Evolutionary conservation across 2,797 vertebrate genomes (phyloP).

Genomic region (Percopsis omiscomaycus): DNA sequence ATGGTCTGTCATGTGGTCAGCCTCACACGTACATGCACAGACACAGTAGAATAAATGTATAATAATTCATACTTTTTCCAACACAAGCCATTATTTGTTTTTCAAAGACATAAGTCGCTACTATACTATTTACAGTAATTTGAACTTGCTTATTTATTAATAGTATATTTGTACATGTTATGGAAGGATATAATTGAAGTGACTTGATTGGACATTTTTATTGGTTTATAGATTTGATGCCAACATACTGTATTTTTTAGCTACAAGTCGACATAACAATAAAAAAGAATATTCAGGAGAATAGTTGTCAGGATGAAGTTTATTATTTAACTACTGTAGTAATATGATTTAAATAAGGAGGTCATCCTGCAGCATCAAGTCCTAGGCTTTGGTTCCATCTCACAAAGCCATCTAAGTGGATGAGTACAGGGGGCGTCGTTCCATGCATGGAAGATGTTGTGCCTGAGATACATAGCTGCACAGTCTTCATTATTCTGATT

Average conservation of each 20-base stretch:
- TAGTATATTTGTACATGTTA: neutral
- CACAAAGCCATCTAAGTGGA: conserved; percentile 74
- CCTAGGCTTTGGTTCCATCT: conserved; percentile 35
- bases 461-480: conserved; percentile 52
- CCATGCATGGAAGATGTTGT: conserved; percentile 64
- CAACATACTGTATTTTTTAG: conserved; percentile 29
- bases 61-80: too few species aligned
- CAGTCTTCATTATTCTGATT: conserved; percentile 2
- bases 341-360: neutral
- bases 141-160: too few species aligned
- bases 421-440: conserved; percentile 69
- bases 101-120: too few species aligned
- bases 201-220: neutral
- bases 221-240: too few species aligned
- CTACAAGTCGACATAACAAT: conserved; percentile 31
- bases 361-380: conserved; percentile 10
- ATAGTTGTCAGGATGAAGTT: neutral
- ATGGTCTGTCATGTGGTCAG: too few species aligned
- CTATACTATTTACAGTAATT: too few species aligned
- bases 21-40: too few species aligned
- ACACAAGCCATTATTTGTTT: too few species aligned
- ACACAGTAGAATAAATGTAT: too few species aligned
- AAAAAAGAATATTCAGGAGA: conserved; percentile 33
- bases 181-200: too few species aligned
- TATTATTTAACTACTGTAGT: neutral